Evolutionary conservation across 1,140 invertebrate species (phyloP).

Genomic region (Choristoneura fumiferana): DNA sequence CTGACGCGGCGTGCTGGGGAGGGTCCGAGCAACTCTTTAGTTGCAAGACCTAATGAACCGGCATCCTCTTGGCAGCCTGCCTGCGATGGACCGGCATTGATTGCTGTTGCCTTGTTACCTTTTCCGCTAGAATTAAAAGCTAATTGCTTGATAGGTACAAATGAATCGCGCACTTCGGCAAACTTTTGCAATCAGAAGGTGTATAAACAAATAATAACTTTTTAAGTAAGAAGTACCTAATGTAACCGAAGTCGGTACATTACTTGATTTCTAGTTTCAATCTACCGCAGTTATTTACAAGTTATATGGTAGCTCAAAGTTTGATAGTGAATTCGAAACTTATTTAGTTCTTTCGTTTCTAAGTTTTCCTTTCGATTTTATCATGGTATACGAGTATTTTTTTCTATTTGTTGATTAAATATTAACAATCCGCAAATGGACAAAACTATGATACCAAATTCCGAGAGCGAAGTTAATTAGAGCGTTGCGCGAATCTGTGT

Average conservation of each 20-base stretch:
- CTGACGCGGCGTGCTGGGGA: conserved; percentile 44
- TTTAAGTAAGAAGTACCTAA: conserved; percentile 16
- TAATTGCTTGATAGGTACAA: conserved; percentile 1
- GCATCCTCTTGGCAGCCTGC: conserved; percentile 46
- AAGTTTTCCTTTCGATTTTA: conserved; percentile 1
- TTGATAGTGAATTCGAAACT: conserved; percentile 12
- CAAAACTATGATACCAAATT: neutral
- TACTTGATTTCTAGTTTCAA: neutral
- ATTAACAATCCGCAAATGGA: too few species aligned
- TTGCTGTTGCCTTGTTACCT: conserved; percentile 15
- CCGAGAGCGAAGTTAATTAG: conserved; percentile 11
- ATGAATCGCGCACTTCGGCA: neutral
- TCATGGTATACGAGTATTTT: too few species aligned
- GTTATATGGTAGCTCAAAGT: conserved; percentile 7
- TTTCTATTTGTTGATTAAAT: too few species aligned
- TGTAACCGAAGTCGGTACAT: conserved; percentile 11
- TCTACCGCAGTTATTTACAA: neutral
- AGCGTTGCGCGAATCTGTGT: conserved; percentile 29
- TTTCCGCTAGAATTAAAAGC: conserved; percentile 12
- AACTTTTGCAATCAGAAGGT: conserved; percentile 6
- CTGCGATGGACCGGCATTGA: conserved; percentile 21
- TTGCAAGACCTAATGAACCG: conserved; percentile 62
- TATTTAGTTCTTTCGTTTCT: conserved; percentile 13
- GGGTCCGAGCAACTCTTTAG: conserved; percentile 44
- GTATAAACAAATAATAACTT: neutral